A percentile compares a stretch with the other conserved stretches of the same genome.
phyloP scores from a whole-genome alignment of 30 jellyfish, hydroid and myxozoan species.

The Clytia hemisphaerica region DNA sequence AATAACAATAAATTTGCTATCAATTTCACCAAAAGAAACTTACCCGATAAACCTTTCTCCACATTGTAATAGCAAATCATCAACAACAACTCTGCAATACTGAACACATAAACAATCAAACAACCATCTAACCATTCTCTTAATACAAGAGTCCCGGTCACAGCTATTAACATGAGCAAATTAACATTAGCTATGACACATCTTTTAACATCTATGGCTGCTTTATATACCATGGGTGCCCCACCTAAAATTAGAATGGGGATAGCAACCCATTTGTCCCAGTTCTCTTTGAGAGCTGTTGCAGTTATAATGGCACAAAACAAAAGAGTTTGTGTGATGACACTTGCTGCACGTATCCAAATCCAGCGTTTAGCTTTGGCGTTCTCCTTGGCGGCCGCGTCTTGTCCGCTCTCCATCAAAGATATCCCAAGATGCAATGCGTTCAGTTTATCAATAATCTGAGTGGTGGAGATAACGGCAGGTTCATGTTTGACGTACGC shows the following conservation, averaged over 20 bases:
- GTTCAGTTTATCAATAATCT: slow-evolving; percentile 38
- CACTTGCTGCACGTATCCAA: slow-evolving; percentile 7
- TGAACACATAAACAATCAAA: slow-evolving; percentile 57
- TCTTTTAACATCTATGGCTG: slow-evolving; percentile 40
- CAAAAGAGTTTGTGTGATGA: slow-evolving; percentile 16
- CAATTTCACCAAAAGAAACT: neutral
- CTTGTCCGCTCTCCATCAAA: slow-evolving; percentile 56
- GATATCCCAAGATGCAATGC: slow-evolving; percentile 69
- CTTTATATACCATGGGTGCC: slow-evolving; percentile 47
- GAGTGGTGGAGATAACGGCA: slow-evolving; percentile 26
- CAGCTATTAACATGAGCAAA: slow-evolving; percentile 75
- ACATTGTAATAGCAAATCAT: slow-evolving; percentile 48
- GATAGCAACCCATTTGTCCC: slow-evolving; percentile 58
- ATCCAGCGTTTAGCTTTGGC: slow-evolving; percentile 20
- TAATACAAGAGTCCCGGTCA: slow-evolving; percentile 60
- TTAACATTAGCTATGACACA: slow-evolving; percentile 46
- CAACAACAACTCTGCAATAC: slow-evolving; percentile 71
- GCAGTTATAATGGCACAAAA: slow-evolving; percentile 45
- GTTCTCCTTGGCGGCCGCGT: slow-evolving; percentile 8
- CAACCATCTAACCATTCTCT: slow-evolving; percentile 69
- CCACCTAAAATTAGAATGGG: slow-evolving; percentile 49
- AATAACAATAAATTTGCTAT: no score
- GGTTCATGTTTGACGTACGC: slow-evolving; percentile 57
- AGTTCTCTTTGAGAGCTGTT: neutral
- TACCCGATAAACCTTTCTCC: slow-evolving; percentile 62